Evolutionary conservation across 2,797 vertebrate genomes (phyloP).

Genomic region (Coregonus suidteri): DNA sequence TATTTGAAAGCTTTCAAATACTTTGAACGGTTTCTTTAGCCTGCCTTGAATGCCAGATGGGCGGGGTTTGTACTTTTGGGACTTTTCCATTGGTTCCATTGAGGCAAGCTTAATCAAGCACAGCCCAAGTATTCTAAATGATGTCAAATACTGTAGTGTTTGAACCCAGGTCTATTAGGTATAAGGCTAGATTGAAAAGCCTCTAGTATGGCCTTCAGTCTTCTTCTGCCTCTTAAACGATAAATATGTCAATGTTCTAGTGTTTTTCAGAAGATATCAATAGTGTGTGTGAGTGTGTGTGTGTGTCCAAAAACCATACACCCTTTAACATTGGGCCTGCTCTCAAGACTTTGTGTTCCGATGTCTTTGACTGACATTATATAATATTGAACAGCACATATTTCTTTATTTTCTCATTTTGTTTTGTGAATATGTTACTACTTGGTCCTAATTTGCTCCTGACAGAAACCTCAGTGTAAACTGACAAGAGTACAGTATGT

Average conservation of each 20-base stretch:
- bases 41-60: too few relatives aligned
- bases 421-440: constrained; percentile 48
- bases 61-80: too few relatives aligned
- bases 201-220: constrained; percentile 75
- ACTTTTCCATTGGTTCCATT: too few relatives aligned
- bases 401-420: constrained; percentile 50
- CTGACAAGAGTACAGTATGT: background rate
- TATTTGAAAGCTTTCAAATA: background rate
- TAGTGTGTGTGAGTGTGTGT: constrained; percentile 26
- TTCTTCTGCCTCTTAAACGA: constrained; percentile 81
- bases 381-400: constrained; percentile 42
- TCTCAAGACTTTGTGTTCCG: constrained; percentile 67
- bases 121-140: background rate
- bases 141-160: background rate
- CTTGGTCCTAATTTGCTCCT: constrained; percentile 58
- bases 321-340: constrained; percentile 77
- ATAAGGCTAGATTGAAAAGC: background rate
- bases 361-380: constrained; percentile 59
- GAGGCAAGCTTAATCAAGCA: background rate
- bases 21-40: too few relatives aligned
- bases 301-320: constrained; percentile 24
- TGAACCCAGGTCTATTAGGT: background rate
- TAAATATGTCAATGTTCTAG: constrained; percentile 74
- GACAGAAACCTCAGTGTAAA: constrained; percentile 53
- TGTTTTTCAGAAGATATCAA: constrained; percentile 68